Evolutionary conservation across 1,140 invertebrate species (phyloP).

Genomic region (Formica exsecta): DNA sequence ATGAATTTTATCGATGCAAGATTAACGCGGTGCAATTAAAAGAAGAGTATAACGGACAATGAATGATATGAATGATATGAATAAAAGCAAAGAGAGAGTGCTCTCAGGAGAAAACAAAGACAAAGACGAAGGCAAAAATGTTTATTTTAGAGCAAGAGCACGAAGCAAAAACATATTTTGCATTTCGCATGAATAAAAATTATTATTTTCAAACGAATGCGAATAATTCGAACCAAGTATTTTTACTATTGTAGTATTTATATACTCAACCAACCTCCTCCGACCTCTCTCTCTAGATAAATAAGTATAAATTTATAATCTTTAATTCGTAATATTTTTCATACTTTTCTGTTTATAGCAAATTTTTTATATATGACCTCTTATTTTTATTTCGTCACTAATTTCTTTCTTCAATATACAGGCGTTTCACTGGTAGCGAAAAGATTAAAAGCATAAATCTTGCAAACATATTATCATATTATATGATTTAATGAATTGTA

Average conservation of each 20-base stretch:
- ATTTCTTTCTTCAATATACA: too few species aligned
- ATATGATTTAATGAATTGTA: too few species aligned
- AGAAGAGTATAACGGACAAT: not conserved
- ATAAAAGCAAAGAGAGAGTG: slow-evolving; percentile 1
- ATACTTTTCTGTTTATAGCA: not conserved
- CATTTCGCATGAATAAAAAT: not conserved
- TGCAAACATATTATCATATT: too few species aligned
- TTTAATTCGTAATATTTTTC: slow-evolving; percentile 15
- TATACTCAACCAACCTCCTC: not conserved
- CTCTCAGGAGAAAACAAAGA: not conserved
- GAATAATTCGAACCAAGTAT: not conserved
- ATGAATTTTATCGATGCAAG: slow-evolving; percentile 12
- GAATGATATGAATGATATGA: slow-evolving; percentile 30
- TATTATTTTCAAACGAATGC: not conserved
- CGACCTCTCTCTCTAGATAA: too few species aligned
- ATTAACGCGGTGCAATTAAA: slow-evolving; percentile 6
- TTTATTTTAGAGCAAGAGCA: not conserved
- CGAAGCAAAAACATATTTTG: not conserved
- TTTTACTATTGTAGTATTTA: not conserved
- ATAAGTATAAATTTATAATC: not conserved
- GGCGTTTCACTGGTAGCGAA: too few species aligned
- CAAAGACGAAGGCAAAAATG: not conserved
- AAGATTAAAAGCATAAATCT: too few species aligned
- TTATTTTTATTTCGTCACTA: too few species aligned
- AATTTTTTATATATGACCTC: not conserved